A percentile compares a stretch with the other conserved stretches of the same genome.
Conservation (phyloP, 2,113 vertebrate genomes). For the Notothenia coriiceps region DNA sequence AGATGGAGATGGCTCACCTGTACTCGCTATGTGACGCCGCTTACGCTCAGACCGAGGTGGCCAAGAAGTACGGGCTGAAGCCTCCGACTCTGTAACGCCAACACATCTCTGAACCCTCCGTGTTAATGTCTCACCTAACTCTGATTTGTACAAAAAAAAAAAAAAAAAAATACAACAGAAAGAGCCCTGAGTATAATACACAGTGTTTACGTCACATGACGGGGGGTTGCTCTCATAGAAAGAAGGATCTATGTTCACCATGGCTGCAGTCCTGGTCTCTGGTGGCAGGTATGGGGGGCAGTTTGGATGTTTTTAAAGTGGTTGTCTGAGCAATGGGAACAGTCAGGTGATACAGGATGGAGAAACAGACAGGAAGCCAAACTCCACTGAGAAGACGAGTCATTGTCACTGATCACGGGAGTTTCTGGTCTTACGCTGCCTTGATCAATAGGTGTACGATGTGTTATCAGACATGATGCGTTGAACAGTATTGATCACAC, state of each 20-base stretch:
- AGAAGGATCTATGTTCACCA: constrained; percentile 16
- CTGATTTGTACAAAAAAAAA: constrained; percentile 59
- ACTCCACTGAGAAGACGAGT: too few species aligned
- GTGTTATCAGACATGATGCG: too few species aligned
- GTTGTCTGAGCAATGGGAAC: too few species aligned
- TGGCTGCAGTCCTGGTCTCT: constrained; percentile 17
- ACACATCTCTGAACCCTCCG: constrained; percentile 16
- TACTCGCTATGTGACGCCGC: constrained; percentile 98
- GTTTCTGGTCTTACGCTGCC: too few species aligned
- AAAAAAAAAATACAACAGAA: constrained; percentile 5
- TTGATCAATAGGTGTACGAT: too few species aligned
- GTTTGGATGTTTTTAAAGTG: too few species aligned
- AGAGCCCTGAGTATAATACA: constrained; percentile 35
- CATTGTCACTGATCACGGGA: too few species aligned
- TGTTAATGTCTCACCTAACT: constrained; percentile 68
- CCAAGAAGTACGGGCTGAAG: constrained; percentile 98
- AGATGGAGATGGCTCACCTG: constrained; percentile 99
- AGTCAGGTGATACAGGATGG: too few species aligned
- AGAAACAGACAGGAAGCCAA: too few species aligned
- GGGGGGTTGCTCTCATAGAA: constrained; percentile 41
- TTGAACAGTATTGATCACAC: too few species aligned
- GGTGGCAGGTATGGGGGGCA: not conserved
- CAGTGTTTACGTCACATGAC: constrained; percentile 62
- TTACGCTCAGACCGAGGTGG: constrained; percentile 98
- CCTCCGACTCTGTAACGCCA: constrained; percentile 94